Conservation (phyloP, 2,888 invertebrate species). For the Drosophila parthenogenetica region DNA sequence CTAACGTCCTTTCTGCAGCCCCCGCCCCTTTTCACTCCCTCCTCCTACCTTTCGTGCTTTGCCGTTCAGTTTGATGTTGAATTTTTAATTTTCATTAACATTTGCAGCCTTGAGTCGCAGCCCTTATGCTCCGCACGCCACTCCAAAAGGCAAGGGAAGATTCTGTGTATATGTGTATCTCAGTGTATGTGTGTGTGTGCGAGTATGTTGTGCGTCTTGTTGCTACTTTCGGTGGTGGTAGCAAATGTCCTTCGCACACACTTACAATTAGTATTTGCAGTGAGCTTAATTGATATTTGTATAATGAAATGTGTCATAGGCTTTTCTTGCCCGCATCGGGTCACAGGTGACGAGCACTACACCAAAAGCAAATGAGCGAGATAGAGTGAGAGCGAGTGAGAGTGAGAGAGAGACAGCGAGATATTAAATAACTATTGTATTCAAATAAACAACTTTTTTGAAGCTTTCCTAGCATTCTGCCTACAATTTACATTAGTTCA, state of each 20-base stretch:
- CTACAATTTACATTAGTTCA: too few species aligned
- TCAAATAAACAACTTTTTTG: too few species aligned
- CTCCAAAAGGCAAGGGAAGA: constrained; percentile 1
- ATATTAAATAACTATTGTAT: too few species aligned
- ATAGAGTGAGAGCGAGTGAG: too few species aligned
- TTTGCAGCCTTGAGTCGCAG: constrained; percentile 59
- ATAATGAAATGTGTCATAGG: constrained; percentile 78
- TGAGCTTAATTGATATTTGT: constrained; percentile 78
- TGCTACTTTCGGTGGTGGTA: constrained; percentile 39
- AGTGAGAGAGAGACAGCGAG: too few species aligned
- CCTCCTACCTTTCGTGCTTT: constrained; percentile 13
- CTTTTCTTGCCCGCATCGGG: constrained; percentile 69
- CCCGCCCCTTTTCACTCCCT: neutral
- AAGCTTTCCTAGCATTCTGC: too few species aligned
- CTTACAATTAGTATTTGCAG: constrained; percentile 73
- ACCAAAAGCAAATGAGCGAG: too few species aligned
- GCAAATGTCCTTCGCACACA: constrained; percentile 58
- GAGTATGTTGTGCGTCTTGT: constrained; percentile 29
- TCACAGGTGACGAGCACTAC: constrained; percentile 36
- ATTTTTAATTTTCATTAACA: constrained; percentile 80
- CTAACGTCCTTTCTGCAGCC: neutral
- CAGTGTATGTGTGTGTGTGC: constrained; percentile 1
- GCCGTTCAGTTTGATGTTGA: constrained; percentile 73
- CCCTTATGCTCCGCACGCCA: constrained; percentile 46
- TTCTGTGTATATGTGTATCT: neutral